phyloP scores from a whole-genome alignment of 2,797 vertebrate species.

The Margarornis squamiger region DNA sequence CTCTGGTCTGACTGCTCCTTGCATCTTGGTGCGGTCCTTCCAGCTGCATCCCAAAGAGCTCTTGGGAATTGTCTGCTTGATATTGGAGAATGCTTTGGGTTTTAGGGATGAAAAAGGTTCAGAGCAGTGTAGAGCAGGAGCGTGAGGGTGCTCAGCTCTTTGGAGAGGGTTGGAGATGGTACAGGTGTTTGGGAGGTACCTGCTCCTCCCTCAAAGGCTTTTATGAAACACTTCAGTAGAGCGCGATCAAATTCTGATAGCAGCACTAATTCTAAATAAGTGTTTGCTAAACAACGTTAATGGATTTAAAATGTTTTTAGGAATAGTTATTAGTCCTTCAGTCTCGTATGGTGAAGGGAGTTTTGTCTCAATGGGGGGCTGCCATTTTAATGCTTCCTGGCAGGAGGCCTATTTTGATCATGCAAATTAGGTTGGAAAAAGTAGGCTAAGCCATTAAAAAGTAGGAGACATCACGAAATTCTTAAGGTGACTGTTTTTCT shows the following conservation, averaged over 20 bases:
- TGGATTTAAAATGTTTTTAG: slow-evolving; percentile 52
- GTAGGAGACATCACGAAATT: slow-evolving; percentile 25
- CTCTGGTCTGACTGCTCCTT: neutral
- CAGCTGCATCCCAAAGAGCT: neutral
- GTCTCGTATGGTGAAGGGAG: slow-evolving; percentile 20
- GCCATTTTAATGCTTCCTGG: slow-evolving; percentile 64
- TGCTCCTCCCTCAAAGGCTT: neutral
- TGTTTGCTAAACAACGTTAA: slow-evolving; percentile 61
- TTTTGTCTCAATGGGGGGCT: slow-evolving; percentile 37
- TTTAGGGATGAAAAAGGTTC: neutral
- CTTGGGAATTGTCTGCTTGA: neutral
- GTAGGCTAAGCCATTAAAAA: slow-evolving; percentile 61
- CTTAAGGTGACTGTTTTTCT: slow-evolving; percentile 46
- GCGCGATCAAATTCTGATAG: neutral
- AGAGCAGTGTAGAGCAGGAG: neutral
- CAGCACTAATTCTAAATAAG: slow-evolving; percentile 46
- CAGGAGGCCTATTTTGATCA: slow-evolving; percentile 64
- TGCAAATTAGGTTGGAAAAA: slow-evolving; percentile 64
- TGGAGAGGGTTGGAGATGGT: neutral
- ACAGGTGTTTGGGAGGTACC: neutral
- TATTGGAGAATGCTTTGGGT: neutral
- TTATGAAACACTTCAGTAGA: neutral
- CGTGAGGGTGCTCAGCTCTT: fast-evolving
- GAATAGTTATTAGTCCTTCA: slow-evolving; percentile 53
- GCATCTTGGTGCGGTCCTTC: neutral